These are phyloP conservation scores for Cydia splendana DNA, from an alignment of 1,140 invertebrate species.

Conservation along the genomic window DNA sequence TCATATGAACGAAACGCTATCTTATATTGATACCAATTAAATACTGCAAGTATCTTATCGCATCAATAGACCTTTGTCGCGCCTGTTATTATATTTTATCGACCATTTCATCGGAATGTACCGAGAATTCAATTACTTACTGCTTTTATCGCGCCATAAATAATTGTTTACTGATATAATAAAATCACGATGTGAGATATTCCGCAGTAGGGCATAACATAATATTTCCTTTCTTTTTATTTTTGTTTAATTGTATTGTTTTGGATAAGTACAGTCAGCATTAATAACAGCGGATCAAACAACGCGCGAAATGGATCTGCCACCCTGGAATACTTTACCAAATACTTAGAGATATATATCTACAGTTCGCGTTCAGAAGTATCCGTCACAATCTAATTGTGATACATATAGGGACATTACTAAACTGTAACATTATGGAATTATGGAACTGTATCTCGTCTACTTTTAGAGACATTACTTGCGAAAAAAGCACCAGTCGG, in stretches of 20 bases:
- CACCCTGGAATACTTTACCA: too few species aligned
- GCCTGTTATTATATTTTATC: not conserved
- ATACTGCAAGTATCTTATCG: slow-evolving; percentile 14
- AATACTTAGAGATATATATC: too few species aligned
- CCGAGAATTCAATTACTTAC: not conserved
- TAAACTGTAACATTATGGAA: too few species aligned
- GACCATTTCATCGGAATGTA: not conserved
- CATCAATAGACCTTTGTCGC: slow-evolving; percentile 4
- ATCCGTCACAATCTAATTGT: too few species aligned
- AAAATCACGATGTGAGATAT: not conserved
- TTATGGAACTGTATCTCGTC: not conserved
- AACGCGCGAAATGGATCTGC: too few species aligned
- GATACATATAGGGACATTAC: too few species aligned
- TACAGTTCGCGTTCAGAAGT: too few species aligned
- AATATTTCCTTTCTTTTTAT: not conserved
- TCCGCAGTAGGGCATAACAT: not conserved
- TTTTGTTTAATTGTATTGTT: too few species aligned
- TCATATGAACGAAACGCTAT: not conserved
- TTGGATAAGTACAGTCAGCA: too few species aligned
- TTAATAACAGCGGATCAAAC: too few species aligned
- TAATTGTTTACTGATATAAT: not conserved
- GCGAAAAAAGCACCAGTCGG: not conserved
- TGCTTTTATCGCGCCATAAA: not conserved
- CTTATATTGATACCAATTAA: slow-evolving; percentile 7
- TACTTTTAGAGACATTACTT: not conserved